Percentiles rank a stretch among this genome's conserved stretches.
phyloP scores from a whole-genome alignment of 2,797 vertebrate species.

The Microctenopoma steveboyesi region DNA sequence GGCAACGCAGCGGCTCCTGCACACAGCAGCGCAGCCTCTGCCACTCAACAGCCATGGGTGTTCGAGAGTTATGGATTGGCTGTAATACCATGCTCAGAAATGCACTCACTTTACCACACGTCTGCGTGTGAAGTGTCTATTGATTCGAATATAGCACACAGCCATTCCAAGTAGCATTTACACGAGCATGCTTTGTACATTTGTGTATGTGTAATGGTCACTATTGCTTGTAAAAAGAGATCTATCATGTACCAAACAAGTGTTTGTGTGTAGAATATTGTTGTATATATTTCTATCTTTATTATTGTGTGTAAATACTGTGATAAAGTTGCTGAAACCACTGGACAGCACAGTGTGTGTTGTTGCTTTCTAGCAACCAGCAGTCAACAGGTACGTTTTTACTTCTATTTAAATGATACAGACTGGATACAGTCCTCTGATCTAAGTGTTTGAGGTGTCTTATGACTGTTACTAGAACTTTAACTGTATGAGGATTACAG shows the following conservation, averaged over 20 bases:
- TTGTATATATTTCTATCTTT: no score
- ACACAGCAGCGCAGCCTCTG: slow-evolving; percentile 35
- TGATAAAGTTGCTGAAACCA: not conserved
- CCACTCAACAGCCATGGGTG: slow-evolving; percentile 41
- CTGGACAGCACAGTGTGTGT: not conserved
- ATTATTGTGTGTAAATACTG: not conserved
- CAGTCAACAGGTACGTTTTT: no score
- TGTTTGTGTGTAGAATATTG: not conserved
- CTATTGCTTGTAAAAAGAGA: slow-evolving; percentile 31
- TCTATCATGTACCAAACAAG: slow-evolving; percentile 38
- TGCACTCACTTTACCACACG: not conserved
- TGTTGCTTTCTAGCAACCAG: not conserved
- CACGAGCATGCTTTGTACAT: not conserved
- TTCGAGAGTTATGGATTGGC: slow-evolving; percentile 47
- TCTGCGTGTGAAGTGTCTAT: slow-evolving; percentile 13
- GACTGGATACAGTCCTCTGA: not conserved
- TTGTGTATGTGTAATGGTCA: slow-evolving; percentile 1
- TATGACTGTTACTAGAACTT: no score
- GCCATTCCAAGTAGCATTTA: slow-evolving; percentile 1
- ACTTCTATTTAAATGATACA: no score
- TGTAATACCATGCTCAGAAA: slow-evolving; percentile 31
- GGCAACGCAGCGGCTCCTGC: slow-evolving; percentile 41
- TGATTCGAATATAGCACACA: slow-evolving; percentile 14
- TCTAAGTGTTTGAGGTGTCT: not conserved
- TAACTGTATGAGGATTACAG: no score